These are phyloP conservation scores for Tolypeutes matacus DNA, from an alignment of 2,797 vertebrate species.

Conservation along the genomic window DNA sequence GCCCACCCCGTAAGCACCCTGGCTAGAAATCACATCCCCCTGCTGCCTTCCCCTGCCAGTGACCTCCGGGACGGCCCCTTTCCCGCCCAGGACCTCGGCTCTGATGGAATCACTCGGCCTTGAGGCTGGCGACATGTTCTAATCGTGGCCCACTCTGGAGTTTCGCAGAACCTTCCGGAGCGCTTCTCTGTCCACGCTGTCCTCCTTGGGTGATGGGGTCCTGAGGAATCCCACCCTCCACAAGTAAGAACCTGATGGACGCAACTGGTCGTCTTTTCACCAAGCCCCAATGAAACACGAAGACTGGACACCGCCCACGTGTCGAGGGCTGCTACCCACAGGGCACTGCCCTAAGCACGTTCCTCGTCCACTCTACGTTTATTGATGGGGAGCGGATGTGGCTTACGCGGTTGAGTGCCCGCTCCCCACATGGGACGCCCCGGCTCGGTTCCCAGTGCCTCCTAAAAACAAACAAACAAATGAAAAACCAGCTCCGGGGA, in stretches of 20 bases:
- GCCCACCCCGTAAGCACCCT: fast-evolving
- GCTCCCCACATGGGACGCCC: too few relatives aligned
- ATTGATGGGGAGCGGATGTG: too few relatives aligned
- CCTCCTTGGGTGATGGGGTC: background rate
- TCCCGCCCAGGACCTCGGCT: background rate
- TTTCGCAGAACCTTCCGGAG: background rate
- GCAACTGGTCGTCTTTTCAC: fast-evolving
- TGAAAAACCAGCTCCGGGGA: too few relatives aligned
- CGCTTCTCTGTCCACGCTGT: background rate
- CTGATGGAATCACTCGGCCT: fast-evolving
- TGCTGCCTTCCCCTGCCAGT: too few relatives aligned
- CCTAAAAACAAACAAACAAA: too few relatives aligned
- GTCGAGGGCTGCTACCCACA: fast-evolving
- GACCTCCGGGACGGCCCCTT: fast-evolving
- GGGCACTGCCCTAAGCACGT: fast-evolving
- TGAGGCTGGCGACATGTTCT: fast-evolving
- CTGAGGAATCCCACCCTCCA: background rate
- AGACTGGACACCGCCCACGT: fast-evolving
- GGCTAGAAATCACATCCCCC: fast-evolving
- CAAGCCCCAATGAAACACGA: background rate
- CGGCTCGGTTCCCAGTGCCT: too few relatives aligned
- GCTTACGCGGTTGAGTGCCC: too few relatives aligned
- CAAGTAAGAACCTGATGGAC: background rate
- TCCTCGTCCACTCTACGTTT: fast-evolving
- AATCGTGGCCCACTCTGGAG: fast-evolving